Evolutionary conservation across 2,797 vertebrate genomes (phyloP).

Genomic region (Epinephelus coioides): DNA sequence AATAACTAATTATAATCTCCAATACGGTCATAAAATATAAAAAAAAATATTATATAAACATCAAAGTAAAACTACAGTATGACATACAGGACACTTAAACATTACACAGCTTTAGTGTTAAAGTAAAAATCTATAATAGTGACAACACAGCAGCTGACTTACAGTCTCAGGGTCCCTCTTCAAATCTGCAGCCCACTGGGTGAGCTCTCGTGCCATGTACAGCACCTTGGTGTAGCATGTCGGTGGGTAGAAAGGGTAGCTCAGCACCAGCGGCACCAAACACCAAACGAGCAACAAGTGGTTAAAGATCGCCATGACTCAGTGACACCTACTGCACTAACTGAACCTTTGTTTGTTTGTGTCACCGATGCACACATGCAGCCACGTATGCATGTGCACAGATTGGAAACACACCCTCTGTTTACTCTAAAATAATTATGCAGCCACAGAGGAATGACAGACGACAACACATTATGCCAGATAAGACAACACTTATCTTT

Average conservation of each 20-base stretch:
- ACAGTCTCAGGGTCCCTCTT: constrained; percentile 68
- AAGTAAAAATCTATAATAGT: not conserved
- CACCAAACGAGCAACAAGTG: constrained; percentile 47
- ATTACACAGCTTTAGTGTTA: not conserved
- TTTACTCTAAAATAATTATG: constrained; percentile 52
- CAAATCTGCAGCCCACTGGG: constrained; percentile 60
- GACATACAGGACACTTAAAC: not conserved
- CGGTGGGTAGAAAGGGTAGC: constrained; percentile 69
- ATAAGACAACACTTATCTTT: not conserved
- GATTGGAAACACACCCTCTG: constrained; percentile 49
- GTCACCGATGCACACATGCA: constrained; percentile 21
- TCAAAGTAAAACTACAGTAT: not conserved
- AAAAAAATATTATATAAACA: not conserved
- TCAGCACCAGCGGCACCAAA: constrained; percentile 54
- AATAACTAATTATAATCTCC: not conserved
- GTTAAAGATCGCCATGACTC: constrained; percentile 57
- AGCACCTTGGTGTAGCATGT: constrained; percentile 81
- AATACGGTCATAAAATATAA: not conserved
- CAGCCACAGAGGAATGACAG: constrained; percentile 17
- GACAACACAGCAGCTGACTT: constrained; percentile 41
- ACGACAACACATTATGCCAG: constrained; percentile 3
- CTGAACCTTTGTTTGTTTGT: constrained; percentile 40
- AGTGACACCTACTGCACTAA: constrained; percentile 30
- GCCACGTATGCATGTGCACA: constrained; percentile 61
- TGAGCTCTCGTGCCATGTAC: constrained; percentile 68